A percentile compares a stretch with the other conserved stretches of the same genome.
Conservation (phyloP, 2,797 vertebrate species). For the Tragelaphus eurycerus region DNA sequence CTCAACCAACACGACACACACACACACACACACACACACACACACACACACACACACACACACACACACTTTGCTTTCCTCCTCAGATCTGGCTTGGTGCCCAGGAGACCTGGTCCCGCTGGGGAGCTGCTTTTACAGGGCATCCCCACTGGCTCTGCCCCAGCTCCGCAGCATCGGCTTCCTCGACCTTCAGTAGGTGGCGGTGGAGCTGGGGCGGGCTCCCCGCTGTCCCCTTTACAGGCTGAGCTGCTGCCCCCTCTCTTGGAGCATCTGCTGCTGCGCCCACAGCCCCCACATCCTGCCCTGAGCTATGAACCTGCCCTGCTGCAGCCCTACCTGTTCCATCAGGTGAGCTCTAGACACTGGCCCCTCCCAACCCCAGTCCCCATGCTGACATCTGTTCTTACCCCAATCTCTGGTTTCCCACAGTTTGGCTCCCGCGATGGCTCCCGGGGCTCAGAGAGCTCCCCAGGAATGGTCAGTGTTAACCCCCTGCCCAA, state of each 20-base stretch:
- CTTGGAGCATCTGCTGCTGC: slow-evolving; percentile 90
- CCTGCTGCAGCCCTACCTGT: slow-evolving; percentile 90
- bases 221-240: slow-evolving; percentile 56
- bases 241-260: slow-evolving; percentile 85
- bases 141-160: slow-evolving; percentile 36
- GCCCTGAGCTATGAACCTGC: slow-evolving; percentile 84
- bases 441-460: slow-evolving; percentile 82
- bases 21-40: accelerated
- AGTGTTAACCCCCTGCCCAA: slow-evolving; percentile 78
- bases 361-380: background rate
- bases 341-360: slow-evolving; percentile 87
- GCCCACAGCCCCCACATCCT: slow-evolving; percentile 86
- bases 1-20: background rate
- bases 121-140: slow-evolving; percentile 60
- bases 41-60: too few species aligned
- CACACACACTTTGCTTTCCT: slow-evolving; percentile 43
- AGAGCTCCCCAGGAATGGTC: slow-evolving; percentile 81
- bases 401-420: slow-evolving; percentile 48
- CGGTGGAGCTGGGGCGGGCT: slow-evolving; percentile 20
- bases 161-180: slow-evolving; percentile 54
- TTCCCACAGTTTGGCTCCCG: slow-evolving; percentile 88
- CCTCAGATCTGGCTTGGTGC: slow-evolving; percentile 61
- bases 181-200: slow-evolving; percentile 1
- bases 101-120: slow-evolving; percentile 55
- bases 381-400: background rate